Percentiles rank a stretch among this genome's conserved stretches.
Evolutionary conservation across 2,113 vertebrate genomes (phyloP).

Genomic region (Cryptotis parvus): DNA sequence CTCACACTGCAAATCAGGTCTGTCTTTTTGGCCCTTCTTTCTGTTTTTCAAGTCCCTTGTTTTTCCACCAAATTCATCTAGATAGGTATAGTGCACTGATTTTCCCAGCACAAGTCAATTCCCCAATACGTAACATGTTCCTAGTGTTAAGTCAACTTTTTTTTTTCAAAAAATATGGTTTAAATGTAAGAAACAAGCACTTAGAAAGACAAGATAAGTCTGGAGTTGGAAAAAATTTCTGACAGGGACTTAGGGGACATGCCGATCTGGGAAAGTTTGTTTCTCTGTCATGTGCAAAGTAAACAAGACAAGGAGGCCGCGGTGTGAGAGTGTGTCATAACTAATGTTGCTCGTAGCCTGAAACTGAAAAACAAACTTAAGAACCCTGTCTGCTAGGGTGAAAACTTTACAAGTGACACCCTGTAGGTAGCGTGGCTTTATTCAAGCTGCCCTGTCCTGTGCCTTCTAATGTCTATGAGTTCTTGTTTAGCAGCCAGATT

Average conservation of each 20-base stretch:
- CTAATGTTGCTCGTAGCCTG: conserved; percentile 64
- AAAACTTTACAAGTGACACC: conserved; percentile 81
- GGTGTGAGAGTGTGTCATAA: conserved; percentile 27
- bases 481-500: conserved; percentile 60
- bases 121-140: conserved; percentile 16
- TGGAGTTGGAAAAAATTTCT: conserved; percentile 30
- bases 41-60: conserved; percentile 30
- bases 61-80: background rate
- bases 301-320: conserved; percentile 26
- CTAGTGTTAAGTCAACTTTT: conserved; percentile 61
- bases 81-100: background rate
- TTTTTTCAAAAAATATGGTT: conserved; percentile 48
- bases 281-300: conserved; percentile 79
- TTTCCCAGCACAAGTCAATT: conserved; percentile 15
- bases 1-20: conserved; percentile 73
- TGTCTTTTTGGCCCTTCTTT: conserved; percentile 51
- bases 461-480: conserved; percentile 36
- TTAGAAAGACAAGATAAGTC: background rate
- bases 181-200: background rate
- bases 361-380: conserved; percentile 79
- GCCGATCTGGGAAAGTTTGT: conserved; percentile 14
- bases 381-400: conserved; percentile 62
- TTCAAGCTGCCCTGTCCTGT: conserved; percentile 59
- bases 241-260: conserved; percentile 32
- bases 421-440: conserved; percentile 75